Conservation (phyloP, 2,888 invertebrate genomes). For the Hypercompe scribonia region DNA sequence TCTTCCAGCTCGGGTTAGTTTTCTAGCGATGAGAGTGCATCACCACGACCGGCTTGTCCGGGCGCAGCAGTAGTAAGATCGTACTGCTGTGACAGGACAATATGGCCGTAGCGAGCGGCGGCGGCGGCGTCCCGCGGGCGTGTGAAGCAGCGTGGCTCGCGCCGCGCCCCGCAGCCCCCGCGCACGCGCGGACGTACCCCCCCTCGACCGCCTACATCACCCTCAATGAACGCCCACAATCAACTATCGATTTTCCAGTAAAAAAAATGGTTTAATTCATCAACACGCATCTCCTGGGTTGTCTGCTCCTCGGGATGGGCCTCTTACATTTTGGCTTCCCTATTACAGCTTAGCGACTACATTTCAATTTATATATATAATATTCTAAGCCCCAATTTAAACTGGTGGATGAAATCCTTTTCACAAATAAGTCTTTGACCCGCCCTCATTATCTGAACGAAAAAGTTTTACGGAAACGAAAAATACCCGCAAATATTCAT, state of each 20-base stretch:
- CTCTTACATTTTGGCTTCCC: constrained; percentile 13
- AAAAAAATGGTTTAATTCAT: constrained; percentile 59
- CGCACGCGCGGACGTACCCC: constrained; percentile 75
- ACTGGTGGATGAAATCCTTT: background rate
- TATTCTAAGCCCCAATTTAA: background rate
- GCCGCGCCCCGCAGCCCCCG: constrained; percentile 80
- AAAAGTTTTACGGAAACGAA: background rate
- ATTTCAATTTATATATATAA: background rate
- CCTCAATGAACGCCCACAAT: constrained; percentile 81
- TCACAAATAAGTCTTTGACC: background rate
- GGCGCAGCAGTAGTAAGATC: constrained; percentile 94
- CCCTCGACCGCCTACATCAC: constrained; percentile 63
- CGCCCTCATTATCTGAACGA: background rate
- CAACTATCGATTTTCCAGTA: constrained; percentile 82
- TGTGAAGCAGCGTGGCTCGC: constrained; percentile 83
- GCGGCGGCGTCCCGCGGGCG: constrained; percentile 81
- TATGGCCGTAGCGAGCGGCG: constrained; percentile 90
- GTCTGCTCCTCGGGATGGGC: constrained; percentile 33
- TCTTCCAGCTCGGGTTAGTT: constrained; percentile 23
- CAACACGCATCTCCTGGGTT: constrained; percentile 51
- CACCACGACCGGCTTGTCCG: constrained; percentile 90
- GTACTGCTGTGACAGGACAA: constrained; percentile 99
- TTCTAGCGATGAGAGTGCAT: constrained; percentile 56
- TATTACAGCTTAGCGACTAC: background rate
- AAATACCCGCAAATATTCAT: background rate